Percentiles rank a stretch among this genome's conserved stretches.
These are phyloP conservation scores for Aporophyla lueneburgensis DNA, from an alignment of 2,888 invertebrate genomes.

Conservation along the genomic window DNA sequence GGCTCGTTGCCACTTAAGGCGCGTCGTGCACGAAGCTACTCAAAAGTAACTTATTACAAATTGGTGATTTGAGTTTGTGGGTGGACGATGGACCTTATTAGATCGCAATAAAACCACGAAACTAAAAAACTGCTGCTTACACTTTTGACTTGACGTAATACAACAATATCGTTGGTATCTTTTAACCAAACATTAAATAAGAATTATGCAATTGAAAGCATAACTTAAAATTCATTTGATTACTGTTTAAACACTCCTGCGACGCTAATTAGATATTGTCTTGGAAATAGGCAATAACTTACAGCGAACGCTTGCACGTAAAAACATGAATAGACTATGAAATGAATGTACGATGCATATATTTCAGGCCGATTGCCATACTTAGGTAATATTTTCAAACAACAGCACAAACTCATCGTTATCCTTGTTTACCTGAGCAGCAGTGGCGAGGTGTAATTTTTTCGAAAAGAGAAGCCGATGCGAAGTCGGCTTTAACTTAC, in stretches of 20 bases:
- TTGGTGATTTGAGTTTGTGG: neutral
- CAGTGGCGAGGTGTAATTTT: no score
- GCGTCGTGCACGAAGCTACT: neutral
- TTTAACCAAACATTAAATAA: neutral
- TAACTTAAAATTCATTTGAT: neutral
- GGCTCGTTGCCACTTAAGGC: neutral
- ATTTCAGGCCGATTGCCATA: neutral
- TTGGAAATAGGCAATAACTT: neutral
- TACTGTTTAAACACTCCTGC: neutral
- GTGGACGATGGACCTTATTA: neutral
- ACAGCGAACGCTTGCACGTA: neutral
- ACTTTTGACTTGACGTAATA: neutral
- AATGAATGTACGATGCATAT: neutral
- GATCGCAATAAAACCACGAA: neutral
- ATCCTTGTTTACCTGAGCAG: constrained; percentile 13
- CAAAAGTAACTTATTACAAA: neutral
- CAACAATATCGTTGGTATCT: neutral
- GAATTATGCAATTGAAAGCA: neutral
- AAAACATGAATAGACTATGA: constrained; percentile 18
- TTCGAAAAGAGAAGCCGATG: no score
- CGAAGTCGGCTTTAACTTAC: no score
- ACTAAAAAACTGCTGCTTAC: neutral
- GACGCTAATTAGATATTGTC: neutral
- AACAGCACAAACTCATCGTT: neutral
- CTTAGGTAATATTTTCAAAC: neutral